Base-by-base conservation (phyloP, 2,113 vertebrate species). In the Strigops habroptila region DNA sequence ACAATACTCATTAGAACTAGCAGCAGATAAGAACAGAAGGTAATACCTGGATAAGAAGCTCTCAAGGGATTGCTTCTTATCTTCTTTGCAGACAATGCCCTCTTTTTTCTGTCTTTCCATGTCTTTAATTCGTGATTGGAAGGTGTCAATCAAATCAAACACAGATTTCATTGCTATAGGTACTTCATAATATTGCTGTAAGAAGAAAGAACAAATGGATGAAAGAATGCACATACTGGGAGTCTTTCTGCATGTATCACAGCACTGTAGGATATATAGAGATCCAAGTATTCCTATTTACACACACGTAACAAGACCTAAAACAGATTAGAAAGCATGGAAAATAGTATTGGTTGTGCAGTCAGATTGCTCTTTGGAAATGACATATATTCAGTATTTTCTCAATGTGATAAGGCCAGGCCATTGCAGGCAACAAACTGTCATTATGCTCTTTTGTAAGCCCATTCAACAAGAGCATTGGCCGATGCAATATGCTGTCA, bases 51-150 rank as follows among this genome's bases (percentile, higher is more conserved):
- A 99, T 28, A 99, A 98, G 96, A 99, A 99, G 97, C 99, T 99
- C 97, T 99, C 99, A 94, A 99, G 92, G 6, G 99, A 99, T 73
- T 99, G 98, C 85, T 99, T 99, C 94, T 99, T 99, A 97, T 99
- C 99, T 96, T 99, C 99, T 76, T 99, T 99, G 96, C 99, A 99
- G 51, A 97, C 95, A 69, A 99, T 99, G 9, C 99, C 99, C 16
- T 99, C 99, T 88, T 98, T 98, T 97, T 99, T 99, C 97, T 99
- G 99, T 93, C 98, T 99, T 96, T 99, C 99, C 99, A 99, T 99
- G 88, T 99, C 99, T 97, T 99, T 98, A 97, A 99, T 98, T 88
- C 99, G 98, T 64, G 99, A 99, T n/a, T 99, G 98, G 97, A 99
- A 99, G 22, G 99, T 99, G 97, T 99, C 99, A 2, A 99, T 98